These are phyloP conservation scores for Pelobates fuscus DNA, from an alignment of 2,113 vertebrate genomes.

Conservation along the genomic window DNA sequence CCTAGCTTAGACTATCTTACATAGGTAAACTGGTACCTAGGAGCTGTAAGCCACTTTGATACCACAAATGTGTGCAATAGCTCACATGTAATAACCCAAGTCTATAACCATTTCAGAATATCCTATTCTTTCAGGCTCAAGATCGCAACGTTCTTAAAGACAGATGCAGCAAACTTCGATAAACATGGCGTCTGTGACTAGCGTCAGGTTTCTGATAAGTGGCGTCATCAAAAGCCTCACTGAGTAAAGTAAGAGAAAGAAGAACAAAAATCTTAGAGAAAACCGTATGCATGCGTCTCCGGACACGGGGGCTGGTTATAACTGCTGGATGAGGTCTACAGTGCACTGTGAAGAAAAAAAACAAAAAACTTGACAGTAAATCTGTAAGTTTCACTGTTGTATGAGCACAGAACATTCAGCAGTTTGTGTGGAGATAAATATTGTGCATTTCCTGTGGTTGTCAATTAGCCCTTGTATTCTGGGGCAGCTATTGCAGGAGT, in stretches of 20 bases:
- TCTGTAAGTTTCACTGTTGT: constrained; percentile 48
- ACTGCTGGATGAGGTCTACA: constrained; percentile 56
- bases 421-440: constrained; percentile 56
- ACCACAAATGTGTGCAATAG: neutral
- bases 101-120: neutral
- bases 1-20: constrained; percentile 51
- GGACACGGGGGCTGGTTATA: neutral
- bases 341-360: constrained; percentile 51
- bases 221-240: constrained; percentile 32
- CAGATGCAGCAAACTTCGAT: constrained; percentile 34
- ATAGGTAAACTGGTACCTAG: constrained; percentile 28
- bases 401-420: constrained; percentile 56
- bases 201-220: constrained; percentile 6
- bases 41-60: constrained; percentile 6
- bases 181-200: constrained; percentile 27
- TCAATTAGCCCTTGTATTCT: constrained; percentile 59
- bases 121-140: constrained; percentile 22
- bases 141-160: constrained; percentile 24
- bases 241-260: constrained; percentile 9
- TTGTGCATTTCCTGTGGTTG: constrained; percentile 49
- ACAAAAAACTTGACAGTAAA: constrained; percentile 1
- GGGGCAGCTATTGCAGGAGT: neutral
- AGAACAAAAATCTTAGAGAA: constrained; percentile 7
- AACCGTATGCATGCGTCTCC: constrained; percentile 31
- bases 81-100: constrained; percentile 34